Conservation (phyloP, 64 coral and sea anemone genomes). For the Dendronephthya gigantea region DNA sequence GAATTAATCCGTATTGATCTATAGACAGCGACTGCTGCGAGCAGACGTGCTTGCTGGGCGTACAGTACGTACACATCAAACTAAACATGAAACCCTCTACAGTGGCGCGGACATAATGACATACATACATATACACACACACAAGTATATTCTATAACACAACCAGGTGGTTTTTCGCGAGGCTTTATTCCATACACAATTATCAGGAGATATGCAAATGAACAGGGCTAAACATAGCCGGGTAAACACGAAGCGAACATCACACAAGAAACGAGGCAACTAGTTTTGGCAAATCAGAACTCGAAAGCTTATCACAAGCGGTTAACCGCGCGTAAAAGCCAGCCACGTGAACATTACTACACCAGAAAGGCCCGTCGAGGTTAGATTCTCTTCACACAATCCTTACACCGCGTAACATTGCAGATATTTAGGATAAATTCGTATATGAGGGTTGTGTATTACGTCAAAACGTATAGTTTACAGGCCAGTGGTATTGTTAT, state of each 20-base stretch:
- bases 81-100: background rate
- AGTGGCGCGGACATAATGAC: background rate
- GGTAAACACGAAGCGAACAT: background rate
- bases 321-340: background rate
- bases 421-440: background rate
- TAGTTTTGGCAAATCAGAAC: background rate
- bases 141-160: background rate
- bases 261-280: background rate
- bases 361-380: background rate
- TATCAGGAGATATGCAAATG: background rate
- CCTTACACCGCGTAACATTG: background rate
- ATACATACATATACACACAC: no score
- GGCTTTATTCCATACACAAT: background rate
- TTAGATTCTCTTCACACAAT: no score
- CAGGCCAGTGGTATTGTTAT: background rate
- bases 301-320: background rate
- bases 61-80: background rate
- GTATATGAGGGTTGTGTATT: background rate
- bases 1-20: background rate
- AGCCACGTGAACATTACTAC: background rate
- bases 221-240: background rate
- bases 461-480: background rate
- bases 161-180: background rate
- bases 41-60: background rate
- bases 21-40: background rate